Evolutionary conservation across 1,140 invertebrate genomes (phyloP), one percentile per base, ranked within the genome.

Genomic region (Belonocnema kinseyi): DNA sequence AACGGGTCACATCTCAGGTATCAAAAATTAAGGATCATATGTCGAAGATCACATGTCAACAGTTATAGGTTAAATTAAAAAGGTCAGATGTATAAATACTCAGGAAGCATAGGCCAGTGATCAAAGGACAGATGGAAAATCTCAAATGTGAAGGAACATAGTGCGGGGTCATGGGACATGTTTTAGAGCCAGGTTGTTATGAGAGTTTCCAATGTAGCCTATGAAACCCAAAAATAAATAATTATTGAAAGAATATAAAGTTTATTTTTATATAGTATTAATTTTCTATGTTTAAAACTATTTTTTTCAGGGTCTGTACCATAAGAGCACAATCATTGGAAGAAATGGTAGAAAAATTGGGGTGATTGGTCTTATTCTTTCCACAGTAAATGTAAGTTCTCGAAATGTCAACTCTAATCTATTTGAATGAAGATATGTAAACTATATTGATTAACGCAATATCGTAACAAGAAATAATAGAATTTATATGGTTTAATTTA

Each of bases 311-410:
- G 92, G 92, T 0, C 90, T 93, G n/a, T 93, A 94, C 74, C 87
- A 92, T 33, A 95, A 94, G 70, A 95, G 94, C 54, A 88, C 92
- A 2, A 89, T 95, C 8, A 86, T 94, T 85, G 88, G 93, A 84
- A 88, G 93, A 7, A 90, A 90, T 14, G 94, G 93, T 1, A 90
- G 92, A 72, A 94, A 92, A 82, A 96, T 98, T 80, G 97, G 96
- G 0, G 93, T 98, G n/a, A 95, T 98, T 71, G 97, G 97, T 7
- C 96, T 96, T 58, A 92, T 96, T 3, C 91, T 95, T 5, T 90
- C 92, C 12, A 94, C 94, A 21, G 96, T 95, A 0, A 86, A 93
- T 82, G 95, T 96, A 90, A 93, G 93, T 92, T 80, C 66, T 80
- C 17, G 72, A 56, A 51, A 14, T 54, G 4, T 46, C 10, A 51